phyloP scores from a whole-genome alignment of 2,113 vertebrate genomes.

The Cryptomyrus ogoouensis region DNA sequence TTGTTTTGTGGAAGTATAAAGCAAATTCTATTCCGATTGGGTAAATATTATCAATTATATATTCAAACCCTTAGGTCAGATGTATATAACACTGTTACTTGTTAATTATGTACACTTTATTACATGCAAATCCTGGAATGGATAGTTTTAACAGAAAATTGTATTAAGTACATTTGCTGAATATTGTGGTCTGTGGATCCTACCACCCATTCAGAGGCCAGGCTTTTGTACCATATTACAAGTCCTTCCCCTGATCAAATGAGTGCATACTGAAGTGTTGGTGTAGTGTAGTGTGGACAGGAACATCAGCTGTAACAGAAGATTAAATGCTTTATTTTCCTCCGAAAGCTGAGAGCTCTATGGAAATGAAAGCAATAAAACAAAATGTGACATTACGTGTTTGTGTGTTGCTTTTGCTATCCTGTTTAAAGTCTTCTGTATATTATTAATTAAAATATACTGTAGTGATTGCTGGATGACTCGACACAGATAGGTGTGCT shows the following conservation, averaged over 20 bases:
- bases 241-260: not conserved
- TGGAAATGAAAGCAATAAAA: slow-evolving; percentile 25
- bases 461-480: not conserved
- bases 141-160: not conserved
- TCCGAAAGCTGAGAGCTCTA: slow-evolving; percentile 5
- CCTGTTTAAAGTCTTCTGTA: not conserved
- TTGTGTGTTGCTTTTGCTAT: not conserved
- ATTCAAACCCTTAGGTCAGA: slow-evolving; percentile 5
- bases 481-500: not conserved
- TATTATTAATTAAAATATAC: not conserved
- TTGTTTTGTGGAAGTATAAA: not conserved
- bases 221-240: not conserved
- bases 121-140: not conserved
- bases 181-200: not conserved
- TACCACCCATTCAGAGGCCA: not conserved
- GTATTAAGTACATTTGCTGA: not conserved
- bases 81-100: slow-evolving; percentile 1
- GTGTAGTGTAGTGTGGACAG: not conserved
- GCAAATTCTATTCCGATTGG: not conserved
- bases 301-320: not conserved
- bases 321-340: slow-evolving; percentile 12
- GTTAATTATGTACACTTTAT: slow-evolving; percentile 6
- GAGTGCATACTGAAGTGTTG: not conserved
- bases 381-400: not conserved
- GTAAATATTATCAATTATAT: slow-evolving; percentile 10